Base-by-base conservation (phyloP, 2,888 invertebrate species). In the Ennomos quercinarius region DNA sequence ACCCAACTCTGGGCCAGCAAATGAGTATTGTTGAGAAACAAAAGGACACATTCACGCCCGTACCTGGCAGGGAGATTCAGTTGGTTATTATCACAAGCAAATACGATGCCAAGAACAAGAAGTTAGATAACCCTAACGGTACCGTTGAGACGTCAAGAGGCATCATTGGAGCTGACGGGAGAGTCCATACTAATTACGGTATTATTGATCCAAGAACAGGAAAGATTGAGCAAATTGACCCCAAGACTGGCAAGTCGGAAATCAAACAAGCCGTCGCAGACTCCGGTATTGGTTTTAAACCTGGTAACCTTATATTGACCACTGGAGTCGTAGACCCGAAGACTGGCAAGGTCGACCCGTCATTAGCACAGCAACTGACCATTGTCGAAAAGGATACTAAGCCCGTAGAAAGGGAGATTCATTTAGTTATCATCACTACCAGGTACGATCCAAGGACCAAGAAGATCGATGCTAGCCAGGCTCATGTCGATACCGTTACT, bases 391-490 rank as follows among this genome's bases (percentile, higher is more conserved):
- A 87, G 71, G 84, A 87, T 54, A 73, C 74, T 1, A 91, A 89
- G 62, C 90, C 91, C 34, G 66, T 84, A 4, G 87, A 91, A 73
- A 83, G 88, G 72, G 93, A 93, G 73, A 92, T 94, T 42, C 94
- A 94, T 77, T 81, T 95, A 0, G 92, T 95, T 67, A 94, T 94
- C 9, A 93, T 94, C 37, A 94, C 94, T 3, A 94, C 94, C 0
- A 94, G 91, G 74, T 93, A 93, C 71, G 94, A 95, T 73, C 94
- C 94, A 1, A 94, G 92, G 60, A 89, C 89, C 0, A 90, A 81
- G 69, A 92, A 87, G 68, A 84, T 92, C 37, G 91, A 92, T 60
- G 86, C 90, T 10, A 87, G 81, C 54, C 85, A 87, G 76, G 86
- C 87, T 27, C 80, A 83, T 45, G 84, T 92, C 1, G 92, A 93